These are phyloP conservation scores for Sciurus carolinensis DNA, from an alignment of 2,797 vertebrate genomes.

Conservation along the genomic window DNA sequence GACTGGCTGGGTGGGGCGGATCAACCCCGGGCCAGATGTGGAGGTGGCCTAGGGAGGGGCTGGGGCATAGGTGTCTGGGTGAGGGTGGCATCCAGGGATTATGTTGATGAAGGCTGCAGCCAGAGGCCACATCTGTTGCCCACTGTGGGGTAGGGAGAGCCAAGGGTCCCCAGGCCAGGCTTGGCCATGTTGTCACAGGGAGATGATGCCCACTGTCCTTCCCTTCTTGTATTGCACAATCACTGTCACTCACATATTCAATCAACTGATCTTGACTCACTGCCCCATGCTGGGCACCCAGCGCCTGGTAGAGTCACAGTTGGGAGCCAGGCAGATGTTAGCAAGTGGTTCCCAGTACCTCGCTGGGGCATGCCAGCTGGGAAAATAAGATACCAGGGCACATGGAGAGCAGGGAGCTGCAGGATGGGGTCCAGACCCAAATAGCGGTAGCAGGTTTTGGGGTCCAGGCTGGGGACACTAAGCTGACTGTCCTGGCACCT, in stretches of 20 bases:
- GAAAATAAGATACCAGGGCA: not conserved
- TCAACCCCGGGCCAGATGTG: not conserved
- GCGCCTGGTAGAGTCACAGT: not conserved
- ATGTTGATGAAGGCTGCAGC: not conserved
- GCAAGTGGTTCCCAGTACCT: not conserved
- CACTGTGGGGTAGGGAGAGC: too few relatives aligned
- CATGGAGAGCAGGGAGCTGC: not conserved
- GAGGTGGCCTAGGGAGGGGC: not conserved
- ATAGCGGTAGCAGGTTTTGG: accelerated
- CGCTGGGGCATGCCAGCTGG: not conserved
- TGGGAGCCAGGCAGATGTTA: not conserved
- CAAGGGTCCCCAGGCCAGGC: not conserved
- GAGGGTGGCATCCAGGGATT: not conserved
- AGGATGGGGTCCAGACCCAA: not conserved
- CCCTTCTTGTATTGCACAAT: not conserved
- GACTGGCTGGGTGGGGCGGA: too few relatives aligned
- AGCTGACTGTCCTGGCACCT: not conserved
- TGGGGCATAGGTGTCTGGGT: not conserved
- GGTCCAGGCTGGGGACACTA: not conserved
- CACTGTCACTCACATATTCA: accelerated
- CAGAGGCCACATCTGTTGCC: not conserved
- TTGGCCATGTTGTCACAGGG: accelerated
- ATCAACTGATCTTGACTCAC: not conserved
- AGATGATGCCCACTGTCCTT: accelerated
- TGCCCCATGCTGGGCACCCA: accelerated